Base-by-base conservation (phyloP, 1,140 invertebrate species). In the Meloidogyne chitwoodi region DNA sequence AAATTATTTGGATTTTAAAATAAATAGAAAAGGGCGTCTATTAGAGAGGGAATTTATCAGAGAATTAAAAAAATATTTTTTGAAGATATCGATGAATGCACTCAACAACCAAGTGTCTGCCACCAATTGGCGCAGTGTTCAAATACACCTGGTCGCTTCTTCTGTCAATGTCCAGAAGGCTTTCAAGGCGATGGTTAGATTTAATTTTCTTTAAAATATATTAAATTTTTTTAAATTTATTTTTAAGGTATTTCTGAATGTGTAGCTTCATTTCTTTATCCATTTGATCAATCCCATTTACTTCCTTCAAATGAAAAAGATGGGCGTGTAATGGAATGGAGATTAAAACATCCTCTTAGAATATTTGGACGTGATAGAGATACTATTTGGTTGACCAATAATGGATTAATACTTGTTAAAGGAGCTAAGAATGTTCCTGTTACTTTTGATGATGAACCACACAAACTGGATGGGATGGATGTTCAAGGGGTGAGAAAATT, bases 121-220 rank as follows among this genome's bases (percentile, higher is more conserved):
- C 48, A 56, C 19, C 48, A 56, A n/a, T n/a, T 56, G 93, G 4
- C 94, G 1, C 92, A 94, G 88, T 97, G 95, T 88, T 92, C 92
- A 67, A 97, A 97, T 85, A 93, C 92, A 27, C 91, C 93, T 44
- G 95, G 95, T 65, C 92, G 93, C 34, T 96, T 95, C 88, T 93
- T 92, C 77, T 97, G 95, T 85, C 93, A 94, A 83, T 97, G 95
- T 83, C 73, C 70, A 70, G 75, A 79, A 61, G 85, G 85, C 31
- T 87, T 78, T 77, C 80, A 66, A 44, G 84, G 84, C 24, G 81
- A 82, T 72, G 81, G 81, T 48, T 69, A 19, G 4, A 69, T n/a
- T 69, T 11, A 22, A 2, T 69, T 38, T 26, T 6, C 16, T 41
- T 69, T 38, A 14, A 14, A 27, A 26, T n/a, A 11, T n/a, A n/a